Conservation (phyloP, 2,797 vertebrate genomes). For the Hipposideros larvatus region DNA sequence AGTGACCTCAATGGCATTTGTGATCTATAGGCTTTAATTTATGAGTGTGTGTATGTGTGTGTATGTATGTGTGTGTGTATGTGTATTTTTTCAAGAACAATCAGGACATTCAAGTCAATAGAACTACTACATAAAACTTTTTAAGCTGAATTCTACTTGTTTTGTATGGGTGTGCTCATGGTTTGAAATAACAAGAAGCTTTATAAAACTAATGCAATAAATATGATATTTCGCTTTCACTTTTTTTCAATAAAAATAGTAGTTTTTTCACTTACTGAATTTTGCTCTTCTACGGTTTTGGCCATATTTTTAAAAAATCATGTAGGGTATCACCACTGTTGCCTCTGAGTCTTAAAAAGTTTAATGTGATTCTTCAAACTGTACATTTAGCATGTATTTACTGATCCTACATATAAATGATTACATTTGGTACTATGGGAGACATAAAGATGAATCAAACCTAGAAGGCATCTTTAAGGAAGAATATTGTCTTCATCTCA, state of each 20-base stretch:
- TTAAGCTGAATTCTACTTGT: not conserved
- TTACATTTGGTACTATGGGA: not conserved
- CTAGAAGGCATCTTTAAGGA: not conserved
- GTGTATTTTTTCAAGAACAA: constrained; percentile 45
- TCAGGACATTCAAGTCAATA: not conserved
- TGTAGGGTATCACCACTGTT: not conserved
- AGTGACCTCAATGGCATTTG: constrained; percentile 62
- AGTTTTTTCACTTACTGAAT: not conserved
- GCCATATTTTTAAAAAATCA: not conserved
- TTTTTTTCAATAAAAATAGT: not conserved
- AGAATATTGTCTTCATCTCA: not conserved
- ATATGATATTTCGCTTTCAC: not conserved
- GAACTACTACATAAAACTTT: not conserved
- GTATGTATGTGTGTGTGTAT: not conserved
- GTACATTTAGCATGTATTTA: not conserved
- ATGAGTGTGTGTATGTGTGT: not conserved
- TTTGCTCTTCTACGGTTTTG: not conserved
- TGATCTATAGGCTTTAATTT: constrained; percentile 72
- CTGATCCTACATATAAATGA: not conserved
- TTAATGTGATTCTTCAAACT: not conserved
- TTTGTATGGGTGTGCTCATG: not conserved
- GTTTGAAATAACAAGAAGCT: constrained; percentile 5
- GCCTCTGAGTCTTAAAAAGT: not conserved
- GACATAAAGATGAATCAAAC: not conserved
- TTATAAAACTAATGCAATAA: not conserved